Evolutionary conservation across 2,113 vertebrate genomes (phyloP), one percentile per base, ranked within the genome.

Genomic region (Austrofundulus limnaeus): DNA sequence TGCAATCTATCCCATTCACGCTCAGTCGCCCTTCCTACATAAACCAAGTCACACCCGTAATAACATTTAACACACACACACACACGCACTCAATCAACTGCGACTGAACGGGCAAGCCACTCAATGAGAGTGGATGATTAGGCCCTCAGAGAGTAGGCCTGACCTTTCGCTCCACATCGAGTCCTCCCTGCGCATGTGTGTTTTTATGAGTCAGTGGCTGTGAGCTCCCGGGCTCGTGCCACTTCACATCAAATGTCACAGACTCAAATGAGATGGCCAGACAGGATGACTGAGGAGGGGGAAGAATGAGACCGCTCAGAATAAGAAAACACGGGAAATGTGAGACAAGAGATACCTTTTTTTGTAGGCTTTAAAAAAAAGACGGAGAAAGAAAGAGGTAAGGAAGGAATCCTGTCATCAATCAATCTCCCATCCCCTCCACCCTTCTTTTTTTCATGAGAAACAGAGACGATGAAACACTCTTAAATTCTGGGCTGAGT

Each of bases 81-180:
- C 51, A 39, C 57, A 69, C 61, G 20, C 68, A 55, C 61, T 45
- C 66, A 87, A 88, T 88, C 85, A 86, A 87, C 82, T 76, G 73
- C 71, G 75, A 77, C 73, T 68, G 84, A 85, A 81, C 39, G 79
- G 80, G 83, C 73, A 45, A 83, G 75, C 77, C 81, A 84, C 85
- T 91, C 87, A 75, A 81, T 85, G 87, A 82, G 75, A 85, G 82
- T 84, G 80, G 85, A 81, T 91, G 91, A 92, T 92, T 91, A 89
- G 88, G 83, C 87, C 87, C 78, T 69, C 41, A 14, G 86, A 91
- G 89, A 91, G 72, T 66, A 81, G 78, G 52, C 77, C 80, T 92
- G 91, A 92, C 90, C 90, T 92, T 92, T 90, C 76, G 77, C 61
- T 78, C 66, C 72, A 83, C 85, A 88, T 82, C 87, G 48, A 81